Conservation (phyloP, 2,888 invertebrate genomes). For the Therioaphis trifolii region DNA sequence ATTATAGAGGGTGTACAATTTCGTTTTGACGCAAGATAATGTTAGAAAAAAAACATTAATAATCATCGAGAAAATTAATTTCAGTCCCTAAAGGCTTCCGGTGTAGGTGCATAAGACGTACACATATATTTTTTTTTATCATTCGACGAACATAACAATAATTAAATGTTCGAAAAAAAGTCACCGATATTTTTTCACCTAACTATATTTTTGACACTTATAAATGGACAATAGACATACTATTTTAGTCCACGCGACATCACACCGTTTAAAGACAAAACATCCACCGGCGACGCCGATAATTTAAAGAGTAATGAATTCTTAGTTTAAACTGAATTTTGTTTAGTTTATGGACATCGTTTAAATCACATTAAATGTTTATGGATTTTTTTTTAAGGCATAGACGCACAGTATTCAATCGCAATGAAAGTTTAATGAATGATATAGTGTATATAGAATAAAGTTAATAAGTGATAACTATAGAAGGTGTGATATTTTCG, state of each 20-base stretch:
- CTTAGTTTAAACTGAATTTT: not conserved
- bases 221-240: not conserved
- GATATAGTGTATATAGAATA: not conserved
- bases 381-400: too few relatives aligned
- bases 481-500: too few relatives aligned
- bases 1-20: not conserved
- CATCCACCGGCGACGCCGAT: not conserved
- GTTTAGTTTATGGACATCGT: not conserved
- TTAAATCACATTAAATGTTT: conserved; percentile 10
- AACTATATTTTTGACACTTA: not conserved
- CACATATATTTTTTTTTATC: too few relatives aligned
- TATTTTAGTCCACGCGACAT: not conserved
- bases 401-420: not conserved
- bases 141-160: too few relatives aligned
- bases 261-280: not conserved
- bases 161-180: too few relatives aligned
- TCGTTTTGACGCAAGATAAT: too few relatives aligned
- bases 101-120: too few relatives aligned
- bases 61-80: too few relatives aligned
- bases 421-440: not conserved
- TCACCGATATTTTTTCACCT: too few relatives aligned
- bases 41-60: too few relatives aligned
- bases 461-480: too few relatives aligned
- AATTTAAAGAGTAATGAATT: not conserved
- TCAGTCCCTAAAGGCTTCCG: too few relatives aligned